phyloP scores from a whole-genome alignment of 2,113 vertebrate species.

The Fulmarus glacialis region DNA sequence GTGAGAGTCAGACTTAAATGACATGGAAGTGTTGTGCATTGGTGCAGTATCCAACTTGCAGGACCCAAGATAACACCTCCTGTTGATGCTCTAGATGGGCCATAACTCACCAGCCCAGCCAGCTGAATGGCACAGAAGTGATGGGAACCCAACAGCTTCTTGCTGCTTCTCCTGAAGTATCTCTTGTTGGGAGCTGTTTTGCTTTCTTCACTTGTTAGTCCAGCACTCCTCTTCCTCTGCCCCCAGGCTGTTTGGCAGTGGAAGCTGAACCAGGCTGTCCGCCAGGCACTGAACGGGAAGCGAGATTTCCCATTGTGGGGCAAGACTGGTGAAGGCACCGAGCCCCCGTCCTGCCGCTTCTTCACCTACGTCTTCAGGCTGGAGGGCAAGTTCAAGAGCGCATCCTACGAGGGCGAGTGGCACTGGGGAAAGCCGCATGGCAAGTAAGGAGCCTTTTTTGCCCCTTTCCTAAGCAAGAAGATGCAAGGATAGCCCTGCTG shows the following conservation, averaged over 20 bases:
- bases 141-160: background rate
- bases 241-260: constrained; percentile 72
- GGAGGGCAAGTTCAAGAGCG: constrained; percentile 59
- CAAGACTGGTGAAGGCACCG: background rate
- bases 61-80: background rate
- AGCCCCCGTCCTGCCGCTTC: constrained; percentile 6
- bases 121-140: background rate
- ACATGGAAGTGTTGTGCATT: background rate
- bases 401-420: constrained; percentile 78
- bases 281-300: constrained; percentile 68
- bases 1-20: background rate
- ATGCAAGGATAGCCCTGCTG: background rate
- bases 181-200: background rate
- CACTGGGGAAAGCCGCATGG: constrained; percentile 70
- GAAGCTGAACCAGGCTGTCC: constrained; percentile 73
- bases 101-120: background rate
- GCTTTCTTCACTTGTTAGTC: background rate
- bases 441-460: constrained; percentile 57
- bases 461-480: background rate
- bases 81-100: background rate
- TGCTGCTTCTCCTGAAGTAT: accelerated
- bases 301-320: constrained; percentile 72
- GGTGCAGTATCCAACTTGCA: background rate
- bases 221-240: background rate
- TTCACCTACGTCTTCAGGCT: constrained; percentile 54